Evolutionary conservation across 2,797 vertebrate species (phyloP).

Genomic region (Carcharodon carcharias): DNA sequence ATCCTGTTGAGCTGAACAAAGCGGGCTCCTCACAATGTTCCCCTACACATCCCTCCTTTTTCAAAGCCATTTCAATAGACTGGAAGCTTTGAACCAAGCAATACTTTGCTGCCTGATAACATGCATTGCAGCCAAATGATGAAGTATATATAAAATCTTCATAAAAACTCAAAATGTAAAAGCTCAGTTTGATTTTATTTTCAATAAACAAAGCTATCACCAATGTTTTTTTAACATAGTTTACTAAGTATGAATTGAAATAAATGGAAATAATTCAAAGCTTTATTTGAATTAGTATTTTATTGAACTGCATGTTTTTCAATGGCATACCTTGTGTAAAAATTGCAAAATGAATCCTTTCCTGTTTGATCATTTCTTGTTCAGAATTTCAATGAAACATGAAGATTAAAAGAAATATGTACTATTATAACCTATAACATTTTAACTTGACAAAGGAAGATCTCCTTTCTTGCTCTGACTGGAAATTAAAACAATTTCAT

Average conservation of each 20-base stretch:
- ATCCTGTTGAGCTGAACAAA: not conserved
- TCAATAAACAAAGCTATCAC: not conserved
- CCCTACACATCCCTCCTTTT: not conserved
- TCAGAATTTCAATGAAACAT: not conserved
- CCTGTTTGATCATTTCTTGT: not conserved
- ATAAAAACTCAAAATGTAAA: not conserved
- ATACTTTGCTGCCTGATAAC: not conserved
- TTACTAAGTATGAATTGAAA: not conserved
- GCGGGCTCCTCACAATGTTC: not conserved
- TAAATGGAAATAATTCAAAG: not conserved
- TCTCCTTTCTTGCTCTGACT: not conserved
- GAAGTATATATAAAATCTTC: not conserved
- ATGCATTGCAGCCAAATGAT: not conserved
- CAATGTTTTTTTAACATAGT: not conserved
- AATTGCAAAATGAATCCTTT: not conserved
- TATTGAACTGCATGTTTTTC: not conserved
- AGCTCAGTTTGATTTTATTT: slow-evolving; percentile 1
- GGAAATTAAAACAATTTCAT: not conserved
- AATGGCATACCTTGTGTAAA: not conserved
- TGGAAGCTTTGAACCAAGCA: not conserved
- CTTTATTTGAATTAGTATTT: not conserved
- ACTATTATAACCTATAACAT: not conserved
- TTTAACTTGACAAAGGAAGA: not conserved
- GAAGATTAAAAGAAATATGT: no score
- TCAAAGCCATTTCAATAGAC: not conserved